Percentiles rank a stretch among this genome's conserved stretches.
Conservation (phyloP, 2,113 vertebrate genomes). For the Pristiophorus japonicus region DNA sequence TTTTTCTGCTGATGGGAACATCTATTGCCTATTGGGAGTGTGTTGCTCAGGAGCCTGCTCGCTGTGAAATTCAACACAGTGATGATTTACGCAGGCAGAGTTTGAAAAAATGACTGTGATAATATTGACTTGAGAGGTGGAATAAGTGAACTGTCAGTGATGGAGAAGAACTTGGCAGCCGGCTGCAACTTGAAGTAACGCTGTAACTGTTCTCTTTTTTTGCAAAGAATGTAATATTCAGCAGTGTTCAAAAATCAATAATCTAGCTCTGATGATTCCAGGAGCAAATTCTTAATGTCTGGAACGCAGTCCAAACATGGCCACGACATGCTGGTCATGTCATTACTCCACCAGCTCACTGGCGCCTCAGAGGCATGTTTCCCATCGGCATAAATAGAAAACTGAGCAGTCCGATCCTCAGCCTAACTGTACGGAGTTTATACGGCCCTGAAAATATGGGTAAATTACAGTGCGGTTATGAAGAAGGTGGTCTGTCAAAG, state of each 20-base stretch:
- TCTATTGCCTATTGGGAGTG: conserved; percentile 15
- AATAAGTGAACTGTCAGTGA: conserved; percentile 37
- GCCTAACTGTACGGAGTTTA: not conserved
- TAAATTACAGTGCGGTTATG: not conserved
- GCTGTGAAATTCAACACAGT: conserved; percentile 35
- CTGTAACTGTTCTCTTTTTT: conserved; percentile 33
- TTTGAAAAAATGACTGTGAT: conserved; percentile 33
- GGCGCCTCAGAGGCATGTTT: conserved; percentile 28
- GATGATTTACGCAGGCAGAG: conserved; percentile 34
- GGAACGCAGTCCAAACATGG: conserved; percentile 25
- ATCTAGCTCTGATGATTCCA: conserved; percentile 24
- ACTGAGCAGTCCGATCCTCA: conserved; percentile 23
- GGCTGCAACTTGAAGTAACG: conserved; percentile 9
- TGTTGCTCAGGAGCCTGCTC: conserved; percentile 22
- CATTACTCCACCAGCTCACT: conserved; percentile 18
- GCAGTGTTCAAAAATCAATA: conserved; percentile 37
- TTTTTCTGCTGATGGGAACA: conserved; percentile 33
- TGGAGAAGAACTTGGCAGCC: conserved; percentile 31
- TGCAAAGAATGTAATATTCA: conserved; percentile 35
- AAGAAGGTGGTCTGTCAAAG: not conserved
- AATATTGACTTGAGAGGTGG: conserved; percentile 35
- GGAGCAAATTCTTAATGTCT: conserved; percentile 32
- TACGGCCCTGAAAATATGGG: not conserved
- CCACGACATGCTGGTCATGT: conserved; percentile 13
- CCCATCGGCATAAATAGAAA: not conserved